A percentile compares a stretch with the other conserved stretches of the same genome.
phyloP scores from a whole-genome alignment of 1,140 invertebrate species.

The Tetragonula clypearis region DNA sequence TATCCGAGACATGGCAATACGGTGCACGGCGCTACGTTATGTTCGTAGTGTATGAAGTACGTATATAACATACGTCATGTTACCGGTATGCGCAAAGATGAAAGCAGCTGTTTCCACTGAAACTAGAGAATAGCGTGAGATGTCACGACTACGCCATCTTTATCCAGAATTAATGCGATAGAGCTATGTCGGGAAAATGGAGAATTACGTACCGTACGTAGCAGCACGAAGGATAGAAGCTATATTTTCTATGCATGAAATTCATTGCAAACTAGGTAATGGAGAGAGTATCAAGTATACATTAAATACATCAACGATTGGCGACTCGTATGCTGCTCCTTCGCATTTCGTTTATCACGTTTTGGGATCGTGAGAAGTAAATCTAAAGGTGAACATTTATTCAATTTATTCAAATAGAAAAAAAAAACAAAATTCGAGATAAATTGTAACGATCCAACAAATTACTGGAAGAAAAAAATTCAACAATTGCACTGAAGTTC shows the following conservation, averaged over 20 bases:
- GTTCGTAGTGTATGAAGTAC: background rate
- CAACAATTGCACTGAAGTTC: too few species aligned
- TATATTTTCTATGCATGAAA: background rate
- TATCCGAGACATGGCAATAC: conserved; percentile 5
- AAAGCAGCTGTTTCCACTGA: background rate
- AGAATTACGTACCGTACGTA: background rate
- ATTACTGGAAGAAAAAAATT: too few species aligned
- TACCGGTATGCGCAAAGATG: background rate
- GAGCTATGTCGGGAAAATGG: background rate
- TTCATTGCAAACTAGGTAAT: background rate
- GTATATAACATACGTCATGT: background rate
- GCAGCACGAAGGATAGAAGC: background rate
- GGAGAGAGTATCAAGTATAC: background rate
- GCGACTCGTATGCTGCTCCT: background rate
- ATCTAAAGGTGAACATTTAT: too few species aligned
- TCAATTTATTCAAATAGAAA: too few species aligned
- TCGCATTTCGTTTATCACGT: too few species aligned
- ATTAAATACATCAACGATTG: background rate
- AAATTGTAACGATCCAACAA: too few species aligned
- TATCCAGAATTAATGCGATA: conserved; percentile 14
- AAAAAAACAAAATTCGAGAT: too few species aligned
- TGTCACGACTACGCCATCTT: conserved; percentile 7
- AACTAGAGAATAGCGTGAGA: conserved; percentile 23
- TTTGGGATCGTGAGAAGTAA: too few species aligned
- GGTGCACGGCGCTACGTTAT: background rate